Conservation (phyloP, 2,888 invertebrate genomes). For the Koerneria pararmatus region DNA sequence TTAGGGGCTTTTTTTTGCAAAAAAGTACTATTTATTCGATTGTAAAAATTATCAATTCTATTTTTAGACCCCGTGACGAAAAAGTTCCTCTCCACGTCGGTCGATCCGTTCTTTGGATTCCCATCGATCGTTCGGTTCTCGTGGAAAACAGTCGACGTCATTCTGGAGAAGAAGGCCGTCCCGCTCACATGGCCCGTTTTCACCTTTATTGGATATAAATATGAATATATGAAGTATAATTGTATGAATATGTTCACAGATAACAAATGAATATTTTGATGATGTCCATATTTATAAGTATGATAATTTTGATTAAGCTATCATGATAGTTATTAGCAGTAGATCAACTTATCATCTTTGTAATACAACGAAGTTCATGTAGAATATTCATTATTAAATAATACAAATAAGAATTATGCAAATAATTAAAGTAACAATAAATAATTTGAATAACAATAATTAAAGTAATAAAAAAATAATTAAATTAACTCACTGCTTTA, state of each 20-base stretch:
- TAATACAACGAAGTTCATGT: no score
- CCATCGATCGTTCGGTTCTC: slow-evolving; percentile 88
- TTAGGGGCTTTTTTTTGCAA: no score
- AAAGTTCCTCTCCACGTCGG: slow-evolving; percentile 76
- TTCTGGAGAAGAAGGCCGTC: slow-evolving; percentile 72
- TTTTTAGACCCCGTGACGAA: slow-evolving; percentile 83
- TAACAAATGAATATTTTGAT: background rate
- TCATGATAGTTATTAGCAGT: no score
- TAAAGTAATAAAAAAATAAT: background rate
- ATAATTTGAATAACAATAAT: background rate
- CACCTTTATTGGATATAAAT: background rate
- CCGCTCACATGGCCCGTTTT: slow-evolving; percentile 60
- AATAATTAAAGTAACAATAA: background rate
- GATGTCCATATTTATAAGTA: background rate
- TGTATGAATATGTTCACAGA: background rate
- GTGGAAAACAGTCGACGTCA: slow-evolving; percentile 87
- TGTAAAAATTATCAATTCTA: background rate
- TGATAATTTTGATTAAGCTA: slow-evolving; percentile 3
- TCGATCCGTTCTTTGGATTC: slow-evolving; percentile 89
- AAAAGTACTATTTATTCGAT: background rate
- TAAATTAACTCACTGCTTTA: background rate
- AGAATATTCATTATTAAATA: no score
- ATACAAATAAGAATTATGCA: no score
- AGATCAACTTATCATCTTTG: no score
- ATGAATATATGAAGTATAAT: background rate